A percentile compares a stretch with the other conserved stretches of the same genome.
Conservation (phyloP, 2,113 vertebrate species). For the Mus pahari region DNA sequence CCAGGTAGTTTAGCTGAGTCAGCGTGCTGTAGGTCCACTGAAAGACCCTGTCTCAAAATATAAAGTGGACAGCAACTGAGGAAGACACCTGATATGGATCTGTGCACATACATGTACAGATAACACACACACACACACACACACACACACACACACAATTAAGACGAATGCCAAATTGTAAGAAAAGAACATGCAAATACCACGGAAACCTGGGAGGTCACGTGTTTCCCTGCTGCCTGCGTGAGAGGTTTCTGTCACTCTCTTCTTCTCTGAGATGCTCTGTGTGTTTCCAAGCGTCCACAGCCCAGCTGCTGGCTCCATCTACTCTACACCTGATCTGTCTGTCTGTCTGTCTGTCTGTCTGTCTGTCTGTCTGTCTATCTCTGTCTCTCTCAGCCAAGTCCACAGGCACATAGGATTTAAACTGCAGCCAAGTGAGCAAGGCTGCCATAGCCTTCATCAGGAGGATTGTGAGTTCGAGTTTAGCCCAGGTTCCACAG, state of each 20-base stretch:
- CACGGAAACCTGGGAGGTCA: not conserved
- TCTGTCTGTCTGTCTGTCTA: not conserved
- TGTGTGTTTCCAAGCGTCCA: not conserved
- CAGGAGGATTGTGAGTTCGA: not conserved
- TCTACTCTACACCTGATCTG: not conserved
- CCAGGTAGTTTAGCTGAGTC: not conserved
- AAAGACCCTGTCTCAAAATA: not conserved
- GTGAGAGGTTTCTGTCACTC: not conserved
- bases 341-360: not conserved
- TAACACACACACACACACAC: not conserved
- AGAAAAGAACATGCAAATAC: not conserved
- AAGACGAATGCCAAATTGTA: not conserved
- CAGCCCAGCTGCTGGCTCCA: not conserved
- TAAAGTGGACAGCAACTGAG: not conserved
- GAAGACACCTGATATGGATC: not conserved
- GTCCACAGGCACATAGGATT: not conserved
- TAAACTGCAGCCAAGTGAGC: not conserved
- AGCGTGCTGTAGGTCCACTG: not conserved
- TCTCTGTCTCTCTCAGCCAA: no score
- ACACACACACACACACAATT: not conserved
- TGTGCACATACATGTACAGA: not conserved
- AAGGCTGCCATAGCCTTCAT: no score
- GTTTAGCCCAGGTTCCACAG: not conserved
- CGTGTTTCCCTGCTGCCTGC: not conserved
- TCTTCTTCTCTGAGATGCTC: not conserved